These are phyloP conservation scores for Zapornia atra DNA, from an alignment of 2,113 vertebrate species.

Conservation along the genomic window DNA sequence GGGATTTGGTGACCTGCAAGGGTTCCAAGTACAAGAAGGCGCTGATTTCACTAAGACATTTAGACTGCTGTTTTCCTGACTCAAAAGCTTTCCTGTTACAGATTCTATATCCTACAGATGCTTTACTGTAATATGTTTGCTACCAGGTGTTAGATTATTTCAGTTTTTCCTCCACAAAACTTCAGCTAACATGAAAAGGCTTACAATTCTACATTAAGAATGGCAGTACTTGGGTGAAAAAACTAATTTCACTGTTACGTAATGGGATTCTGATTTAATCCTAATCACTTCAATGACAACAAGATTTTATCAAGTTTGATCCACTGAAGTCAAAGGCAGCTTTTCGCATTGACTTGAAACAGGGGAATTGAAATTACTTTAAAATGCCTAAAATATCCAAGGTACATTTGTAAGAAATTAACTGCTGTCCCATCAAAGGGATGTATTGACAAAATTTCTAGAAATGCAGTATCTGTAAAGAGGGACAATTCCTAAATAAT, in stretches of 20 bases:
- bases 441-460: neutral
- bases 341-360: neutral
- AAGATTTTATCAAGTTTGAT: neutral
- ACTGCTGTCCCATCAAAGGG: neutral
- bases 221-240: neutral
- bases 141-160: neutral
- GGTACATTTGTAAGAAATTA: neutral
- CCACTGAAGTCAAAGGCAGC: neutral
- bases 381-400: neutral
- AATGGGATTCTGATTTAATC: neutral
- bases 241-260: neutral
- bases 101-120: neutral
- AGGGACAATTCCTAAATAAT: neutral
- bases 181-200: neutral
- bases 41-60: neutral
- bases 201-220: neutral
- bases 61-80: neutral
- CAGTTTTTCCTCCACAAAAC: neutral
- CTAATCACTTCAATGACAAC: neutral
- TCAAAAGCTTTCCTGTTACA: neutral
- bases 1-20: neutral
- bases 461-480: neutral
- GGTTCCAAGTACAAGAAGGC: neutral
- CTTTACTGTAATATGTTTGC: neutral
- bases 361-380: neutral